Evolutionary conservation across 2,113 vertebrate genomes (phyloP), one percentile per base, ranked within the genome.

Genomic region (Thinocorus orbignyianus): DNA sequence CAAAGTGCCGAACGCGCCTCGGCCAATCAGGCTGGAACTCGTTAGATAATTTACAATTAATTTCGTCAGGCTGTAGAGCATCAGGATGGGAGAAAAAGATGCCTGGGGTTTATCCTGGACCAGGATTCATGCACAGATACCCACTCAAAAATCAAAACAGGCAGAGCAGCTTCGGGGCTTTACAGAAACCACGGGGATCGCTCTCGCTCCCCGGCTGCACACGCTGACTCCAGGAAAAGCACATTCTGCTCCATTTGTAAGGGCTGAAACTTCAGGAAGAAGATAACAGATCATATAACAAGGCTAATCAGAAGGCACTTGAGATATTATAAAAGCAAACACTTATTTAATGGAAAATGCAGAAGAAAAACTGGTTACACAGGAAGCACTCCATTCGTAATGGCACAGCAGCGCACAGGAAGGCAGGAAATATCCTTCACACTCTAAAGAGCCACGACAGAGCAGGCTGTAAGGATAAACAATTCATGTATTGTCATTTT

Each of bases 391-490:
- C 76, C 31, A 2, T 37, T 69, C 60, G 11, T 37, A 35, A 46
- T 2, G 35, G 91, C 62, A 37, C 23, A 58, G 5, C 80, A 54
- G 69, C 3, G 5, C 64, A 25, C 66, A 11, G 33, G 80, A 11
- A 86, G 23, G 92, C 82, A 91, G 92, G 88, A 95, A 93, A 88
- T 4, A 41, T 5, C 52, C 92, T 69, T 42, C 46, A 15, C 71
- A 7, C 54, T 72, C 85, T 37, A 12, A 31, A 64, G 62, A 88
- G 55, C 74, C 88, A 57, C 1, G 0, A 18, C 23, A 62, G 17
- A 23, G 37, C 82, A 58, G 55, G 66, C 49, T 12, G 6, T 0
- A 72, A 19, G 46, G 31, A 55, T 2, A 62, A 92, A 79, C 51
- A 55, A 70, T 9, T n/a, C 49, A 23, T 68, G 39, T 1, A 18